A percentile compares a stretch with the other conserved stretches of the same genome.
phyloP scores from a whole-genome alignment of 37 sponge, comb jelly and placozoan species.

The Crambe crambe region DNA sequence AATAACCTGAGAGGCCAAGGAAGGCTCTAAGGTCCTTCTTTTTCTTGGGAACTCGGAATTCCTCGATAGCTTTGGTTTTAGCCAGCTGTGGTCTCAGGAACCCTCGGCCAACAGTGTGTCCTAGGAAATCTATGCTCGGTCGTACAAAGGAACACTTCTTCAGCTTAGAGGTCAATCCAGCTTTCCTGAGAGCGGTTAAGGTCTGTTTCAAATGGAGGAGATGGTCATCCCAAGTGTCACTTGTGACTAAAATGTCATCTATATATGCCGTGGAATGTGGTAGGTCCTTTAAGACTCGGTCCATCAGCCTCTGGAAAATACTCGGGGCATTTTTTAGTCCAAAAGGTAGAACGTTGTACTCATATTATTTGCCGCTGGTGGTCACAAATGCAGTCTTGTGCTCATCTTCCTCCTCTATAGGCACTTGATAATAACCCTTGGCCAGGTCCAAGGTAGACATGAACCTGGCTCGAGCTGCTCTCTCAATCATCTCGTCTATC shows the following conservation, averaged over 20 bases:
- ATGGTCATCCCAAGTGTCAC: not conserved
- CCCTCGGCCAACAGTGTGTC: not conserved
- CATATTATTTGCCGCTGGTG: not conserved
- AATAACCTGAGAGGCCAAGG: not conserved
- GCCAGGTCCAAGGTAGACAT: not conserved
- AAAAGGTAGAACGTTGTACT: not conserved
- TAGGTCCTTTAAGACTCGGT: not conserved
- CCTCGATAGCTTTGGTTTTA: not conserved
- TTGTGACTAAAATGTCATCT: not conserved
- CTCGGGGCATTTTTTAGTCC: not conserved
- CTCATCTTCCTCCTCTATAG: not conserved
- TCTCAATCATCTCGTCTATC: not conserved
- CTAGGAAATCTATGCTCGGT: not conserved
- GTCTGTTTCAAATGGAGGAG: not conserved
- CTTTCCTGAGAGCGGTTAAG: not conserved
- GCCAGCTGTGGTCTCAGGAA: not conserved
- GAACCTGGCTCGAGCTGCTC: not conserved
- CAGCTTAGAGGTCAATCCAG: not conserved
- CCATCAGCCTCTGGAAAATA: not conserved
- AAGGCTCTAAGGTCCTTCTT: not conserved
- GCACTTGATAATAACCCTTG: not conserved
- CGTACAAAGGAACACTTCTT: not conserved
- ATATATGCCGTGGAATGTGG: not conserved
- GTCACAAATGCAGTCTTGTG: not conserved
- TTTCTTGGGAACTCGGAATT: not conserved